Evolutionary conservation across 2,113 vertebrate species (phyloP).

Genomic region (Aleadryas rufinucha): DNA sequence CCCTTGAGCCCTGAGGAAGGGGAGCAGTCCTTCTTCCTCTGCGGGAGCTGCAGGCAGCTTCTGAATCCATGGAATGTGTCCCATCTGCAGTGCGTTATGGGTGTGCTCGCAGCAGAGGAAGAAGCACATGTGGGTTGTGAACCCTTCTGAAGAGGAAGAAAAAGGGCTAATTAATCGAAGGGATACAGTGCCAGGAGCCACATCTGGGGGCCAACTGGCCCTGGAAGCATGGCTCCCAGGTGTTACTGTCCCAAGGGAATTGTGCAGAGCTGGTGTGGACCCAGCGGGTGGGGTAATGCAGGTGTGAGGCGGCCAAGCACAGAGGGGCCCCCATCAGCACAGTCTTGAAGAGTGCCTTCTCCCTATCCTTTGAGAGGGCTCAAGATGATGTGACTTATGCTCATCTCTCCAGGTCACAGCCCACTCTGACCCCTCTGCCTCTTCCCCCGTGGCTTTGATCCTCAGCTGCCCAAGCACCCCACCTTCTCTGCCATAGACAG

Average conservation of each 20-base stretch:
- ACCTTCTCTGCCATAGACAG: accelerated
- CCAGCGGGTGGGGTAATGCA: background rate
- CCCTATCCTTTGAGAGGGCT: background rate
- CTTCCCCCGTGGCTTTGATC: background rate
- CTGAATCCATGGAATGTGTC: constrained; percentile 56
- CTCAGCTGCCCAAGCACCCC: background rate
- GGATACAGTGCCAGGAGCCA: constrained; percentile 36
- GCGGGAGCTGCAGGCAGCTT: background rate
- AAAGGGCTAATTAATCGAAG: constrained; percentile 51
- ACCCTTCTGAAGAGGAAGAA: constrained; percentile 48
- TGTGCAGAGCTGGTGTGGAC: background rate
- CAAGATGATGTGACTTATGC: background rate
- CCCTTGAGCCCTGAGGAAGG: background rate
- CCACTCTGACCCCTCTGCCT: background rate
- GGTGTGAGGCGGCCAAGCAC: background rate
- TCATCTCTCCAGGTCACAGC: background rate
- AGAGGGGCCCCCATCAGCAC: background rate
- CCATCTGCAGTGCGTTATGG: constrained; percentile 55
- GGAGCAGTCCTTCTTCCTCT: background rate
- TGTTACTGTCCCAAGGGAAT: background rate
- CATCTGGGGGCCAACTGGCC: constrained; percentile 56
- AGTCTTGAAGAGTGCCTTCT: background rate
- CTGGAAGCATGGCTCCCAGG: background rate
- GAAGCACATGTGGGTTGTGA: constrained; percentile 57
- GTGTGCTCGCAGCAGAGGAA: background rate